Evolutionary conservation across 92 coral and sea anemone genomes (phyloP).

Genomic region (Actinernus sp.): DNA sequence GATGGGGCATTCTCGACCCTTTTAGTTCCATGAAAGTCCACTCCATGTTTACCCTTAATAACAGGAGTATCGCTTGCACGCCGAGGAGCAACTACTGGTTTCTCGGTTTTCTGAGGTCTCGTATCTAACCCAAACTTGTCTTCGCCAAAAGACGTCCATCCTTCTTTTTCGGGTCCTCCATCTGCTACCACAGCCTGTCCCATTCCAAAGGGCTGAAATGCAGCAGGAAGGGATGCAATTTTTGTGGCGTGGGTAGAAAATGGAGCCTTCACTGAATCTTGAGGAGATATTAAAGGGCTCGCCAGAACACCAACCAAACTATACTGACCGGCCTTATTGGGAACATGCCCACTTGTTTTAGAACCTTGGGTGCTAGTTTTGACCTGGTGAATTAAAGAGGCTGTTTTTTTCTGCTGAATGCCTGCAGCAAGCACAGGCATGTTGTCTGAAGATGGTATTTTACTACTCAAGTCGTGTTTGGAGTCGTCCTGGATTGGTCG

Average conservation of each 20-base stretch:
- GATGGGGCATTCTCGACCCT: neutral
- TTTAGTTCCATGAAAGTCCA: too few relatives aligned
- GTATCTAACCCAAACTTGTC: neutral
- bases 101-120: slow-evolving; percentile 1
- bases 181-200: slow-evolving; percentile 18
- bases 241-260: too few relatives aligned
- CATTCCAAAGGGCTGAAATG: neutral
- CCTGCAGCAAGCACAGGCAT: too few relatives aligned
- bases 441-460: too few relatives aligned
- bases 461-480: too few relatives aligned
- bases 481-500: too few relatives aligned
- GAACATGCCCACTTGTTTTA: too few relatives aligned
- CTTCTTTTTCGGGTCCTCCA: too few relatives aligned
- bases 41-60: neutral
- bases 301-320: slow-evolving; percentile 41
- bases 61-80: slow-evolving; percentile 19
- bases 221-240: neutral
- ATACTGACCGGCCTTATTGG: slow-evolving; percentile 15
- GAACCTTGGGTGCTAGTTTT: too few relatives aligned
- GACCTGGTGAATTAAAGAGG: too few relatives aligned
- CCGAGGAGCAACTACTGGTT: slow-evolving; percentile 12
- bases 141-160: too few relatives aligned
- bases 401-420: too few relatives aligned
- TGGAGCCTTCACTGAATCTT: neutral
- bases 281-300: slow-evolving; percentile 4